A percentile compares a stretch with the other conserved stretches of the same genome.
Evolutionary conservation across 2,888 invertebrate genomes (phyloP).

Genomic region (Rhingia rostrata): DNA sequence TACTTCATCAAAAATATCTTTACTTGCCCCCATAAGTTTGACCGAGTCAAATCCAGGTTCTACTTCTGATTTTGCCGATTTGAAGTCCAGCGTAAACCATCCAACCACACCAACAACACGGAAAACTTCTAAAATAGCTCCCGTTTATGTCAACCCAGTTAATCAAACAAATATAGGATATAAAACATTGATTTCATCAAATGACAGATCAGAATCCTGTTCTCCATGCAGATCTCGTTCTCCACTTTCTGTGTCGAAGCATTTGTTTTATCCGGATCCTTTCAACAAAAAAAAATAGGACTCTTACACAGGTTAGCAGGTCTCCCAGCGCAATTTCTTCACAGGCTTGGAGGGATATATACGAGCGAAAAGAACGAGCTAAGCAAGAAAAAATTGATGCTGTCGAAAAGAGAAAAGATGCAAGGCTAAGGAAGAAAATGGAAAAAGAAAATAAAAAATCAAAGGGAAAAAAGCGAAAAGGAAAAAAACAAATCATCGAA

Average conservation of each 20-base stretch:
- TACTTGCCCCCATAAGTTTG: constrained; percentile 1
- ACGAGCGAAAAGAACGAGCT: constrained; percentile 4
- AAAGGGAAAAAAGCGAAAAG: not conserved
- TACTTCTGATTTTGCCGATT: not conserved
- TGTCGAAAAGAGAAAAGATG: constrained; percentile 17
- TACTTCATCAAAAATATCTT: constrained; percentile 1
- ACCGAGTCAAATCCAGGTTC: not conserved
- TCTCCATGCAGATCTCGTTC: constrained; percentile 7
- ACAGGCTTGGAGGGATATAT: constrained; percentile 14
- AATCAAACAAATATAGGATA: not conserved
- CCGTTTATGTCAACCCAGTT: not conserved
- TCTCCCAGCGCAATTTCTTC: constrained; percentile 16
- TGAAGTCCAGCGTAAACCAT: not conserved
- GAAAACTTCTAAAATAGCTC: not conserved
- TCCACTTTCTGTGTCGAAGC: not conserved
- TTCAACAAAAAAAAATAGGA: constrained; percentile 2
- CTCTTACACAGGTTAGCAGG: not conserved
- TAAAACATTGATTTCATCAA: constrained; percentile 2
- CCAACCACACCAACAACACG: not conserved
- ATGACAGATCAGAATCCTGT: not conserved
- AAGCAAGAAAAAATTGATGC: constrained; percentile 17
- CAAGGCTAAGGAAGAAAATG: not conserved
- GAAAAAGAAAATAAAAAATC: constrained; percentile 8
- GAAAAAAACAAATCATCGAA: constrained; percentile 2
- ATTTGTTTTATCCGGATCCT: constrained; percentile 10